Evolutionary conservation across 2,797 vertebrate species (phyloP), one percentile per base, ranked within the genome.

Genomic region (Molossus alvarezi): DNA sequence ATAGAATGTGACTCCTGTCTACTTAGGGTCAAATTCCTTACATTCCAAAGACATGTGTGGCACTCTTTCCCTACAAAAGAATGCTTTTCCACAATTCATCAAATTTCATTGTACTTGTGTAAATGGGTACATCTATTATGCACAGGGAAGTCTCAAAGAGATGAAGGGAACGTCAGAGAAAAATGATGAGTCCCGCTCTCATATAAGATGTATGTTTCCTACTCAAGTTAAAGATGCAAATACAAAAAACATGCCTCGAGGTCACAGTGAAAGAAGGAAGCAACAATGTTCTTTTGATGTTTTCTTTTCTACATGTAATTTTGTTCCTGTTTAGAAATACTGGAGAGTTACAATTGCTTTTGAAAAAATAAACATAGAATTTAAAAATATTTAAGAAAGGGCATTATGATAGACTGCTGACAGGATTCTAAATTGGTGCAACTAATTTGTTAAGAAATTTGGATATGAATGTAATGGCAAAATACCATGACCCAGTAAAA

Each of bases 111-210:
- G 88, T 94, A 18, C 18, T 91, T 64, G 8, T 94, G 55, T 94
- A 87, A 76, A 71, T 97, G 72, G 73, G 55, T 29, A 95, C 76
- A 85, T 96, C 48, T 90, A 72, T 80, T 90, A 94, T 9, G 45
- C 86, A 94, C 84, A 97, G 84, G 20, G 91, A 95, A 25, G 55
- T 6, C 89, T 96, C n/a, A 80, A 75, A 96, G 97, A 97, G 89
- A 79, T 95, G 29, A 96, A 97, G 37, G 8, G 6, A 33, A 1
- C 60, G 0, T 57, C 17, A 51, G 64, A 81, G 18, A 91, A 96
- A 96, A 91, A 0, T 23, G 3, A 94, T 8, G 25, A 64, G 48
- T 95, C 62, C 82, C 51, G 41, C 87, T 95, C 2, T 95, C 76
- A 86, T 65, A 75, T 9, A 94, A 93, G 87, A 84, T 64, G 0